Evolutionary conservation across 2,888 invertebrate species (phyloP), one percentile per base, ranked within the genome.

Genomic region (Eilema sororculum): DNA sequence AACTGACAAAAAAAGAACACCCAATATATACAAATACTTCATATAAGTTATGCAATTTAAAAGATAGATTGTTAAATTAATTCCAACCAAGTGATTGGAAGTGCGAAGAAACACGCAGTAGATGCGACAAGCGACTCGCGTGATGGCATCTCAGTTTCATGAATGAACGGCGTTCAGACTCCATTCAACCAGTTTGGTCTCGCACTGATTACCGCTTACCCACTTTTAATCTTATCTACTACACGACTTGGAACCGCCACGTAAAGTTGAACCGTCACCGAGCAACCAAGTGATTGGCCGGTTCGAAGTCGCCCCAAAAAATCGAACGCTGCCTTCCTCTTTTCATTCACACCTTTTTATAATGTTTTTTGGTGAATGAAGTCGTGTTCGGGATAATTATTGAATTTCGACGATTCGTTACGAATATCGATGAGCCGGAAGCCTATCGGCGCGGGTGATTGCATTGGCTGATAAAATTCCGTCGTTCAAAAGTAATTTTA

Each of bases 351-450:
- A 94, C 95, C 92, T 95, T 95, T 95, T 95, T 95, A 89, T 86
- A 75, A 83, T 83, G 83, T 90, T 95, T 94, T 94, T 92, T 92
- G 90, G 89, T 94, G 93, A 95, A 94, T 94, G 95, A 93, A 95
- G 93, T 95, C 95, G 94, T 95, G 94, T 95, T 93, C 91, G 91
- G 90, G 93, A 93, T 95, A 95, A 95, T 95, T 94, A 95, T 95
- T 94, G 91, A 95, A 94, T 94, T 94, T 95, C 91, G 89, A 91
- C 92, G 92, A 95, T 95, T 95, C 95, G 95, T 91, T 92, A 93
- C 95, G 95, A 95, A 94, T 93, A 95, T 95, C 93, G 95, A 94
- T 93, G 93, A 90, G 93, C 93, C 94, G 95, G 95, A 95, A 94
- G 94, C 93, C 90, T 78, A 89, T 91, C 90, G 89, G 91, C 89